A percentile compares a stretch with the other conserved stretches of the same genome.
phyloP scores from a whole-genome alignment of 2,797 vertebrate species.

The Enteromius thamalakanensis region DNA sequence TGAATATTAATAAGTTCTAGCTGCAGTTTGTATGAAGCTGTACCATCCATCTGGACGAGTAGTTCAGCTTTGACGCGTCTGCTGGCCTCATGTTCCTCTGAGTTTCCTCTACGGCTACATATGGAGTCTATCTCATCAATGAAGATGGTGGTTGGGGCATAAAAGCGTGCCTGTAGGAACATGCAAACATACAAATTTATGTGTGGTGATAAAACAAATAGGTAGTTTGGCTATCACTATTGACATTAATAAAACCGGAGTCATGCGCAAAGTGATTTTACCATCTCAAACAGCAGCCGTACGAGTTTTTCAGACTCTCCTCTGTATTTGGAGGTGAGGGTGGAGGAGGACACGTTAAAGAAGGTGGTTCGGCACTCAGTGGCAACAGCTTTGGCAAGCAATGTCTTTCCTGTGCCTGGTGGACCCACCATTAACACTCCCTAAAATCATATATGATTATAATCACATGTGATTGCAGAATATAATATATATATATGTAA shows the following conservation, averaged over 20 bases:
- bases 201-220: slow-evolving; percentile 1
- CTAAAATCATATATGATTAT: slow-evolving; percentile 65
- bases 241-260: not conserved
- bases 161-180: slow-evolving; percentile 87
- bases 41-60: slow-evolving; percentile 98
- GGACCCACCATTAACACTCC: slow-evolving; percentile 98
- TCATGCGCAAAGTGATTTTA: slow-evolving; percentile 62
- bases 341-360: slow-evolving; percentile 97
- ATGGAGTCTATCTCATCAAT: slow-evolving; percentile 99
- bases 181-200: slow-evolving; percentile 12
- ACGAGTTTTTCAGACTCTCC: slow-evolving; percentile 98
- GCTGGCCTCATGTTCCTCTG: slow-evolving; percentile 97
- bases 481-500: not conserved
- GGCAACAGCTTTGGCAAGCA: slow-evolving; percentile 96
- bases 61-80: slow-evolving; percentile 95
- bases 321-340: slow-evolving; percentile 97
- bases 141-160: slow-evolving; percentile 97
- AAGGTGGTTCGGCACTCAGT: slow-evolving; percentile 99
- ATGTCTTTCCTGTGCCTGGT: slow-evolving; percentile 96
- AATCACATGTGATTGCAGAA: not conserved
- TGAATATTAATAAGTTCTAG: not conserved
- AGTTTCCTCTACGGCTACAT: slow-evolving; percentile 95
- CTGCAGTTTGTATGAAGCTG: not conserved
- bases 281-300: slow-evolving; percentile 98
- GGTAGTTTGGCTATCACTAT: not conserved